These are phyloP conservation scores for Brachionichthys hirsutus DNA, from an alignment of 2,113 vertebrate species.

Conservation along the genomic window DNA sequence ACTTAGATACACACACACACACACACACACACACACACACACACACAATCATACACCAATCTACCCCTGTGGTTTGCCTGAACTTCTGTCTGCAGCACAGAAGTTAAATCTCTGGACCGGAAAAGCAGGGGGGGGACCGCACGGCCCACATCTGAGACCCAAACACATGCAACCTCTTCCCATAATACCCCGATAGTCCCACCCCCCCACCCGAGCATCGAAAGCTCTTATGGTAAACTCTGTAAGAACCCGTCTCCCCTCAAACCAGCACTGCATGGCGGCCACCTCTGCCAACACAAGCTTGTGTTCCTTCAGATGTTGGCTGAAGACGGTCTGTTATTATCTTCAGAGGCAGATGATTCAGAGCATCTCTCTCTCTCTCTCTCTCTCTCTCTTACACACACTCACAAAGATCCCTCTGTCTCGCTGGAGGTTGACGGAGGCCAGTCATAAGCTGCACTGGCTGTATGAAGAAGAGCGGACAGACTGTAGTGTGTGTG, in stretches of 20 bases:
- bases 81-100: slow-evolving; percentile 53
- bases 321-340: slow-evolving; percentile 62
- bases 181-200: slow-evolving; percentile 48
- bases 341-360: slow-evolving; percentile 52
- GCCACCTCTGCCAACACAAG: slow-evolving; percentile 56
- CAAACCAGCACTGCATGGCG: slow-evolving; percentile 42
- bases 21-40: slow-evolving; percentile 5
- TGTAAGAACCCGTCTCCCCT: slow-evolving; percentile 54
- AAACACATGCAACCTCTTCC: slow-evolving; percentile 52
- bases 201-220: slow-evolving; percentile 29
- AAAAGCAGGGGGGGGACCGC: slow-evolving; percentile 49
- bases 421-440: slow-evolving; percentile 34
- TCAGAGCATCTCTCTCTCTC: slow-evolving; percentile 23
- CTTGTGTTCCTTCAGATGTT: slow-evolving; percentile 46
- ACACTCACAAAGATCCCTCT: slow-evolving; percentile 45
- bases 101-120: slow-evolving; percentile 53
- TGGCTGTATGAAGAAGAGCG: slow-evolving; percentile 13
- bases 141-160: slow-evolving; percentile 72
- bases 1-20: background rate
- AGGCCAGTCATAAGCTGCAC: slow-evolving; percentile 28
- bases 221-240: slow-evolving; percentile 59
- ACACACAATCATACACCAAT: slow-evolving; percentile 14
- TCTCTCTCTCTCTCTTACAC: slow-evolving; percentile 12
- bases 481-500: slow-evolving; percentile 16
- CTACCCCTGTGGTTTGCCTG: slow-evolving; percentile 34